phyloP scores from a whole-genome alignment of 2,797 vertebrate genomes.

The Tadarida brasiliensis region DNA sequence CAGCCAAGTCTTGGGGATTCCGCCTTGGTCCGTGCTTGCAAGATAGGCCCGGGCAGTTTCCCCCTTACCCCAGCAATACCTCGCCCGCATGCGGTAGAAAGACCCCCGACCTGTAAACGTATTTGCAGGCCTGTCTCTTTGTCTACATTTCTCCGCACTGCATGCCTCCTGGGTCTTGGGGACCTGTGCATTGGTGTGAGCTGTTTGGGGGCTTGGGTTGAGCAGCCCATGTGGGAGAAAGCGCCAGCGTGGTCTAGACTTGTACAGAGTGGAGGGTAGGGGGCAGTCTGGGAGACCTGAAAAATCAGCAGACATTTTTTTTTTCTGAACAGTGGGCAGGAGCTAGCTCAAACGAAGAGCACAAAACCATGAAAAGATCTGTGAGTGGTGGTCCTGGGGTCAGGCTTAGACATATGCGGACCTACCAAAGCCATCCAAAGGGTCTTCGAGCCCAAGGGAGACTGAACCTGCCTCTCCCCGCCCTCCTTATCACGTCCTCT shows the following conservation, averaged over 20 bases:
- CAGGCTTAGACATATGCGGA: not conserved
- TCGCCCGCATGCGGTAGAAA: conserved; percentile 67
- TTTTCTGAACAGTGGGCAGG: not conserved
- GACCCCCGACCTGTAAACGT: conserved; percentile 72
- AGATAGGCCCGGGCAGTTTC: conserved; percentile 72
- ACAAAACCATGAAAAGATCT: not conserved
- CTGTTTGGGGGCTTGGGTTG: not conserved
- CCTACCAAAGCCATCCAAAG: not conserved
- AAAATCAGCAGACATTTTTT: not conserved
- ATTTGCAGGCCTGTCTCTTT: conserved; percentile 72
- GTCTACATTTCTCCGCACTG: conserved; percentile 68
- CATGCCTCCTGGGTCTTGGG: conserved; percentile 46
- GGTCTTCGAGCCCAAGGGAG: not conserved
- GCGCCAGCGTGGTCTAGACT: not conserved
- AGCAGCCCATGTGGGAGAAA: not conserved
- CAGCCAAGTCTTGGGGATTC: conserved; percentile 63
- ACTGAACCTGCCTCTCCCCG: not conserved
- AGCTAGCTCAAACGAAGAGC: not conserved
- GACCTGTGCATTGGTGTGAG: conserved; percentile 62
- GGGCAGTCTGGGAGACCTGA: not conserved
- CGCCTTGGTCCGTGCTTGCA: conserved; percentile 54
- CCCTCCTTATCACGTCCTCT: not conserved
- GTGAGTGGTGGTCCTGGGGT: not conserved
- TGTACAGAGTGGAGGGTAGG: not conserved
- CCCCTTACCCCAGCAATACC: conserved; percentile 72